phyloP scores from a whole-genome alignment of 2,113 vertebrate genomes.

The Eretmochelys imbricata region DNA sequence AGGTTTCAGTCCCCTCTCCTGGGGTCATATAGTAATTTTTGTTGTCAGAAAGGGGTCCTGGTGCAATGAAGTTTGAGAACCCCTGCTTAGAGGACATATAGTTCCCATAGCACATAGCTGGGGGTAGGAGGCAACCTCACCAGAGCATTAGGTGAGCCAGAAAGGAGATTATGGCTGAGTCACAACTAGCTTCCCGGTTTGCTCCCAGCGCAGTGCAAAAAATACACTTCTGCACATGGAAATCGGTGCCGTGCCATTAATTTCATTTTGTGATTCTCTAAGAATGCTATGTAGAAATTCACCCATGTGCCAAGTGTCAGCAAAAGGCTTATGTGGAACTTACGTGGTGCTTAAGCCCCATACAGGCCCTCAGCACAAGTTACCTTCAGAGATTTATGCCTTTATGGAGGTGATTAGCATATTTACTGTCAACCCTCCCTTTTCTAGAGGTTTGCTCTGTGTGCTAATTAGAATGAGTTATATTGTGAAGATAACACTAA shows the following conservation, averaged over 20 bases:
- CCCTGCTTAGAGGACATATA: background rate
- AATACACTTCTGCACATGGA: background rate
- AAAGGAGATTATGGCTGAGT: background rate
- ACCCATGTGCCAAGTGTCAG: background rate
- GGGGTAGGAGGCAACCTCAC: background rate
- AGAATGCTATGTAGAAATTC: background rate
- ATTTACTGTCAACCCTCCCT: background rate
- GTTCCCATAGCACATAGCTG: background rate
- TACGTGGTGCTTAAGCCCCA: fast-evolving
- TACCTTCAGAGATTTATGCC: background rate
- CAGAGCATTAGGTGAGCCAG: background rate
- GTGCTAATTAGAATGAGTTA: background rate
- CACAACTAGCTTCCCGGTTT: background rate
- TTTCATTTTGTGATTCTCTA: background rate
- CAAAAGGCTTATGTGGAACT: background rate
- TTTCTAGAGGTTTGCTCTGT: background rate
- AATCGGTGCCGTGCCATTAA: background rate
- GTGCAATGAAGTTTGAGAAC: too few relatives aligned
- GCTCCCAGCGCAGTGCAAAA: background rate
- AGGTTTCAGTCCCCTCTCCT: too few relatives aligned
- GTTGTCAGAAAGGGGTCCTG: too few relatives aligned
- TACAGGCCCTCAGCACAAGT: fast-evolving
- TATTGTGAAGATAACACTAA: background rate
- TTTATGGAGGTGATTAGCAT: background rate
- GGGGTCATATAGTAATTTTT: too few relatives aligned